Evolutionary conservation across 2,888 invertebrate species (phyloP).

Genomic region (Seladonia tumulorum): DNA sequence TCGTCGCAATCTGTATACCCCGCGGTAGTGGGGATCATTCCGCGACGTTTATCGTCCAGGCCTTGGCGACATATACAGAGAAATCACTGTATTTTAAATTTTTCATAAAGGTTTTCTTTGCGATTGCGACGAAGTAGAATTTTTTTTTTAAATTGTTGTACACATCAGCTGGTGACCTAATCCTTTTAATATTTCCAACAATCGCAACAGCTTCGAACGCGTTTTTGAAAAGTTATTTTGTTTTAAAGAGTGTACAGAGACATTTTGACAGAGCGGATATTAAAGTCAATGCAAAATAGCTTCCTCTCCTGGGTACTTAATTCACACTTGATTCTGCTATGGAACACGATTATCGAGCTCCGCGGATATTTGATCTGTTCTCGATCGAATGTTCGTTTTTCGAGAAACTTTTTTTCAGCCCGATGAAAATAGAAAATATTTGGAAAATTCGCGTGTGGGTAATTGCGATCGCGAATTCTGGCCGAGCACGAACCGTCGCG

Average conservation of each 20-base stretch:
- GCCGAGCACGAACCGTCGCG: too few relatives aligned
- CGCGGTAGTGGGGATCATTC: too few relatives aligned
- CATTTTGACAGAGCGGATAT: not conserved
- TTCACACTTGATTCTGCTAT: not conserved
- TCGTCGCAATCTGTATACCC: too few relatives aligned
- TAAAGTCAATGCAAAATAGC: not conserved
- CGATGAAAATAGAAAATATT: slow-evolving; percentile 11
- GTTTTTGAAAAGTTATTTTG: not conserved
- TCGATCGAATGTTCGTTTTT: not conserved
- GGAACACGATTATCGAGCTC: not conserved
- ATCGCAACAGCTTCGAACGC: not conserved
- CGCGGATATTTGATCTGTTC: not conserved
- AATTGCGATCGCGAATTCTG: not conserved
- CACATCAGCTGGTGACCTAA: too few relatives aligned
- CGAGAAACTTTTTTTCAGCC: not conserved
- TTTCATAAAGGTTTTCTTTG: too few relatives aligned
- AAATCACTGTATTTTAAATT: too few relatives aligned
- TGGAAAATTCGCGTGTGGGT: not conserved
- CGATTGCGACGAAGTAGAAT: too few relatives aligned
- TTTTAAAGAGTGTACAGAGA: not conserved
- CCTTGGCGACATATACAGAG: too few relatives aligned
- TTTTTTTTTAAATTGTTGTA: too few relatives aligned
- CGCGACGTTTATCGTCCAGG: too few relatives aligned
- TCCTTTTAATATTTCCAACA: too few relatives aligned
- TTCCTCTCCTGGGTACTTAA: not conserved